Base-by-base conservation (phyloP, 1,140 invertebrate genomes). In the Sesamia nonagrioides region DNA sequence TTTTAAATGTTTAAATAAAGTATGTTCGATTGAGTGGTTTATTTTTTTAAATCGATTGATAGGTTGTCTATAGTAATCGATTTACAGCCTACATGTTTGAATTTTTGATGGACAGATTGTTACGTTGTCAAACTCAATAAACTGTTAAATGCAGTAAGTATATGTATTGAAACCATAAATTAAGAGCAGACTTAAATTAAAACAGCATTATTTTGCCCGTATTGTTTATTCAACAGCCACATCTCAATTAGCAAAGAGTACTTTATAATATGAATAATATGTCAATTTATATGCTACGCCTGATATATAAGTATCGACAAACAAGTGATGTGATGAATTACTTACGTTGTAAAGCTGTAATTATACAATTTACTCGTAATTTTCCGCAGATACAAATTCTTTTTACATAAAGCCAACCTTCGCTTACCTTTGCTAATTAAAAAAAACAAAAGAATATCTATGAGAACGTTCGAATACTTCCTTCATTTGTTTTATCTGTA, bases 1-100 rank as follows among this genome's bases (percentile, higher is more conserved):
- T 66, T 66, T 66, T 66, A 66, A 66, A 42, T 61, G 27, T 17
- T 61, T 40, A 37, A 63, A 40, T 58, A 33, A 58, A 58, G 18
- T 11, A 2, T 6, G 54, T 60, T 60, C 56, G 56, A 66, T 42
- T 21, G 61, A 42, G 17, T 40, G 15, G n/a, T 66, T 42, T 66
- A 66, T 66, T 66, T 27, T n/a, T 42, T 42, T 61, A 61, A 37
- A 61, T 37, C 15, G 35, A 37, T 35, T 61, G 21, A 35, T 6
- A 61, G 17, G 18, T 56, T 15, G 13, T 61, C 35, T 37, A 2
- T 61, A 4, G 33, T n/a, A 35, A 37, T 61, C 33, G 15, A 27
- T 50, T 48, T 11, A 15, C 45, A 48, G 5, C 11, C 2, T 45
- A 7, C 15, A 1, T 48, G 6, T 48, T 15, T 48, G 0, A 9